A percentile compares a stretch with the other conserved stretches of the same genome.
Conservation (phyloP, 2,888 invertebrate genomes). For the Gnatocerus cornutus region DNA sequence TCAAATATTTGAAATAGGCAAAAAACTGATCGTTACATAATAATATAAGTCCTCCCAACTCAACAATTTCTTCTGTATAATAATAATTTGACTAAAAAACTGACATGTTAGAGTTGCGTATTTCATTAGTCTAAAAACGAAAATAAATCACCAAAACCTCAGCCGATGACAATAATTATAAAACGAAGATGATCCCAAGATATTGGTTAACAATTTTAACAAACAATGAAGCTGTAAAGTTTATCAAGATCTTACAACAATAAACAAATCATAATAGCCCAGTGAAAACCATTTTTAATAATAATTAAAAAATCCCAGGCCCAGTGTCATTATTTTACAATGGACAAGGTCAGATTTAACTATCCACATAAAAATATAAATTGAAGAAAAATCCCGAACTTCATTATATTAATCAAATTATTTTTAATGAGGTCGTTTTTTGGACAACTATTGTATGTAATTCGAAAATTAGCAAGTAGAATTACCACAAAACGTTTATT, state of each 20-base stretch:
- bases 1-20: no score
- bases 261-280: slow-evolving; percentile 19
- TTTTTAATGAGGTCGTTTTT: slow-evolving; percentile 16
- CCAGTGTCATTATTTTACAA: slow-evolving; percentile 14
- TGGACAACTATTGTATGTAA: slow-evolving; percentile 2
- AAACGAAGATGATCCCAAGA: slow-evolving; percentile 5
- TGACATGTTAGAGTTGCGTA: no score
- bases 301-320: slow-evolving; percentile 19
- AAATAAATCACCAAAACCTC: neutral
- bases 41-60: no score
- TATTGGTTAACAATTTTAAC: slow-evolving; percentile 12
- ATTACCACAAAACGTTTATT: slow-evolving; percentile 21
- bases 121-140: no score
- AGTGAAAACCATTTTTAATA: slow-evolving; percentile 19
- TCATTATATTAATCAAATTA: slow-evolving; percentile 13
- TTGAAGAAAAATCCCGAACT: neutral
- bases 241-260: slow-evolving; percentile 33
- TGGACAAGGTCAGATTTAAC: slow-evolving; percentile 21
- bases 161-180: neutral
- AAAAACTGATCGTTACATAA: no score
- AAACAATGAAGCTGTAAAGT: slow-evolving; percentile 17
- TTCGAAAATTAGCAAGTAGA: slow-evolving; percentile 4
- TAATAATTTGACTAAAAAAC: no score
- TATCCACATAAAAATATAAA: slow-evolving; percentile 5
- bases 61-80: no score